Base-by-base conservation (phyloP, 1,140 invertebrate genomes). In the Hylyphantes graminicola region DNA sequence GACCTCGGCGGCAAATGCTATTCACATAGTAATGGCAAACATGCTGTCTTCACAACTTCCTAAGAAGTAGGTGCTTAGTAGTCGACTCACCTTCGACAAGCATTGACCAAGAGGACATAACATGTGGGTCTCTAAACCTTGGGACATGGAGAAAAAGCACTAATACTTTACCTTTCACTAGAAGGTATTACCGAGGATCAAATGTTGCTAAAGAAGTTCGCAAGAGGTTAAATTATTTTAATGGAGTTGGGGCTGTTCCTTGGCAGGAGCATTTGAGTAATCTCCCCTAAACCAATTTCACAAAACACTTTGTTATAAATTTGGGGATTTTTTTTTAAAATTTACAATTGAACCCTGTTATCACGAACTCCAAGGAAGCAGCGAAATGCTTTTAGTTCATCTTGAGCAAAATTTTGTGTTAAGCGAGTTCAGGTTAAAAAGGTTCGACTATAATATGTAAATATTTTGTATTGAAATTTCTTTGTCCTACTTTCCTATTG, bases 201-300 rank as follows among this genome's bases (percentile, higher is more conserved):
- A 10, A 7, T 7, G 7, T 73, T 0, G 51, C 70, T 9, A 51
- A 53, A 48, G 15, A 73, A 15, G 51, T 73, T 0, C 0, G 15
- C 0, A 10, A n/a, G 10, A 73, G 2, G n/a, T 73, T 73, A 17
- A 10, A 7, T n/a, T 73, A 54, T 73, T 73, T 73, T 73, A 73
- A 73, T 73, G 15, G 12, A 54, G 13, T 10, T 73, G 0, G n/a
- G 54, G 9, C 7, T 21, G 35, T 50, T 35, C 11, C 17, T 12
- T 68, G 65, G 11, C 65, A 68, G 48, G 15, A 7, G 7, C 0
- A 21, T 0, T 13, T 21, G 65, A 35, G 35, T 35, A 35, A 35
- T 5, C 35, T 35, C 35, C 35, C 1, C 35, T 35, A 35, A 35
- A 35, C 1, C 35, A 2, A 5, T 35, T 35, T 35, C 35, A 35